These are phyloP conservation scores for Pangasius djambal DNA, from an alignment of 2,797 vertebrate genomes.

Conservation along the genomic window DNA sequence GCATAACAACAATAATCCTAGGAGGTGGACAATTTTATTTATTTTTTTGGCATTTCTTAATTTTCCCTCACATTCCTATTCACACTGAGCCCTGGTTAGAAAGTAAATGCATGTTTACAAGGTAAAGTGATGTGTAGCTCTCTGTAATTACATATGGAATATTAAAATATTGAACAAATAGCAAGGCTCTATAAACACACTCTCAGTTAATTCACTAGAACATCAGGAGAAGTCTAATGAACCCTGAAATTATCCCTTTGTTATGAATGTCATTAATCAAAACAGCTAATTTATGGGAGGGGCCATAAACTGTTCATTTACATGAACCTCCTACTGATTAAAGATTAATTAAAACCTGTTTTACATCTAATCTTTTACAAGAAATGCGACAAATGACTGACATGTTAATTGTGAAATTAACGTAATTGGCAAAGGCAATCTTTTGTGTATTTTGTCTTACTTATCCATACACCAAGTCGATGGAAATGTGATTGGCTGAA, in stretches of 20 bases:
- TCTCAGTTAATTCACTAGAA: conserved; percentile 13
- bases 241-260: conserved; percentile 68
- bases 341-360: conserved; percentile 40
- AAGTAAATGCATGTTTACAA: background rate
- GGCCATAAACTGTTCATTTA: conserved; percentile 28
- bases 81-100: background rate
- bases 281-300: conserved; percentile 31
- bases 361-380: conserved; percentile 31
- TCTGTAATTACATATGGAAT: conserved; percentile 14
- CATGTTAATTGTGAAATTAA: conserved; percentile 19
- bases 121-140: conserved; percentile 1
- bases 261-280: conserved; percentile 37
- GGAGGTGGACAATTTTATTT: background rate
- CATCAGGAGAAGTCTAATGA: conserved; percentile 32
- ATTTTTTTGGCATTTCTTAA: background rate
- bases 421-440: conserved; percentile 23
- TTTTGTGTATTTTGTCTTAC: background rate
- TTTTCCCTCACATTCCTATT: background rate
- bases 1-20: background rate
- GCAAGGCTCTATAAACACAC: conserved; percentile 14
- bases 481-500: conserved; percentile 41
- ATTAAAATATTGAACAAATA: conserved; percentile 33
- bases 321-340: conserved; percentile 45
- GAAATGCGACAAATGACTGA: conserved; percentile 5
- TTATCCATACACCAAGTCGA: conserved; percentile 1